Evolutionary conservation across 2,888 invertebrate species (phyloP), one percentile per base, ranked within the genome.

Genomic region (Meghimatium bilineatum): DNA sequence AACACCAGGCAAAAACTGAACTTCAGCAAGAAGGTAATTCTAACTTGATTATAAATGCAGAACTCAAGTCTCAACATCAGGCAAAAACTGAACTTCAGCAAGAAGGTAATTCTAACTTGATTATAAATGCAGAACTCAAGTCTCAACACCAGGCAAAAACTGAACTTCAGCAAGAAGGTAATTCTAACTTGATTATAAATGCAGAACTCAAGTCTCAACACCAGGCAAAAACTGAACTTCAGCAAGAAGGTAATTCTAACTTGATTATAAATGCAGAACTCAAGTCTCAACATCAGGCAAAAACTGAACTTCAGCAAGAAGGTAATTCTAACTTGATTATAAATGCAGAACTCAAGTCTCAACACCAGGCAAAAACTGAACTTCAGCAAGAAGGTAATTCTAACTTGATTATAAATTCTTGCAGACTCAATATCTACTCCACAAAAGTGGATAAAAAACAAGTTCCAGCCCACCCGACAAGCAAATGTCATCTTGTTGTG

Each of bases 21-120:
- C 82, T 86, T 20, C 85, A 85, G 36, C 83, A 77, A 60, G 86
- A 86, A 76, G 86, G 86, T 86, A 6, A 49, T 78, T 60, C 17
- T 23, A 23, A 44, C 5, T n/a, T 44, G 44, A 44, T 44, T 5
- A 44, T n/a, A n/a, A n/a, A n/a, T n/a, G 72, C 76, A 52, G 36
- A 52, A 0, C 49, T 44, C 2, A 71, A 72, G 52, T 74, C 81
- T 23, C 56, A 74, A 32, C 77, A 56, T 52, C 81, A 80, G 44
- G n/a, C 49, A 26, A 85, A 86, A 49, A 86, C 85, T 34, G 77
- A 29, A 20, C 82, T 86, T 20, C 85, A 85, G 36, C 83, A 77
- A 60, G 86, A 86, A 76, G 86, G 86, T 86, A 6, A 49, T 78
- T 60, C 17, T 23, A 23, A 44, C 5, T n/a, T 44, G 44, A 44